Evolutionary conservation across 2,888 invertebrate species (phyloP), one percentile per base, ranked within the genome.

Genomic region (Dicyrtomina minuta): DNA sequence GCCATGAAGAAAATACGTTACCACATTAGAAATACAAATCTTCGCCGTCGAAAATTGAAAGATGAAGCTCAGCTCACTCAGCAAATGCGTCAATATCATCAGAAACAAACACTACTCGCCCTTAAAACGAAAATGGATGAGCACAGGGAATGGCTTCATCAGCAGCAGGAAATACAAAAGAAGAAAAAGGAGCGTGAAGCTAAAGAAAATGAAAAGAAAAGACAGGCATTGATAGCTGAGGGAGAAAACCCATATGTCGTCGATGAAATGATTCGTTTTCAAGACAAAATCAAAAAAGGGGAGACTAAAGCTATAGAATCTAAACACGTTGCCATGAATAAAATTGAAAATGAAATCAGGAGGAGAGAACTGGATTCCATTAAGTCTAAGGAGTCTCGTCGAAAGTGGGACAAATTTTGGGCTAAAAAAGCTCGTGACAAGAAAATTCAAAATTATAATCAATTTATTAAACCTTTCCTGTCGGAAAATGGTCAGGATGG

Each of bases 171-270:
- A 13, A 6, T 67, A 0, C 66, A 64, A 24, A 46, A 70, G 13
- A 68, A 64, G 44, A 70, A 66, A 55, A 49, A 56, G 0, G 55
- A 70, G 27, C 60, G 66, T 5, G 55, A 51, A 27, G 68, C 60
- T 0, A 39, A 43, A 8, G 59, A 66, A 27, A 66, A 68, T 20
- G 70, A 73, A 33, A 59, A 58, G 22, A 61, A 67, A 8, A 66
- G 68, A 15, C 26, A 62, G 4, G 59, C 72, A 61, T 51, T 75
- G 15, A 17, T 66, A 13, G 46, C 51, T 0, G 43, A 71, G 43
- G 75, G 75, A 12, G 70, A 69, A 17, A 75, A 75, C 67, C 75
- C 75, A 10, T 74, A 73, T 46, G 39, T 74, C 4, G 68, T 72
- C 1, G 74, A 74, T 22, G 70, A 73, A 49, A 59, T 75, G 10